Base-by-base conservation (phyloP, 2,113 vertebrate genomes). In the Lycocorax pyrrhopterus region DNA sequence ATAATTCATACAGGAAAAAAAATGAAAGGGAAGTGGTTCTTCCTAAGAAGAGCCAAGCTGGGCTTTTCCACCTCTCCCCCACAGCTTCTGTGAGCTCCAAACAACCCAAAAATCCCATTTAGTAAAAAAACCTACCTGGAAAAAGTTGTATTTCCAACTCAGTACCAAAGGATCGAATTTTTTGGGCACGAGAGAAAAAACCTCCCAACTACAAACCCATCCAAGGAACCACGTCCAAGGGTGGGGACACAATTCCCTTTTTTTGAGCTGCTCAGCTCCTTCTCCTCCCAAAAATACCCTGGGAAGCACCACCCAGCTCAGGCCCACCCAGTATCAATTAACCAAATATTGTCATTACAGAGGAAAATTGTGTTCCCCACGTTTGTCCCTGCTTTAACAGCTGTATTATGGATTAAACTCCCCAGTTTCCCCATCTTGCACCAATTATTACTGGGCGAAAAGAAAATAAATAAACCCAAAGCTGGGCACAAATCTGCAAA, bases 1-100 rank as follows among this genome's bases (percentile, higher is more conserved):
- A 7, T 3, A 0, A 7, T 60, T 72, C 9, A 55, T 20, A 12
- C 27, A 17, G 27, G 12, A 13, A 47, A 29, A 4, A 25, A 37
- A n/a, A 13, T 12, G 10, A 72, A 91, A 62, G 9, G 51, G 68
- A 93, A 89, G 43, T 19, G 43, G 27, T 46, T 80, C 26, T 64
- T 27, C 14, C 49, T 1, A 3, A 53, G 29, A 26, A 22, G 5
- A 4, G 17, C n/a, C 26, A 3, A n/a, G 47, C 9, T 5, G 55
- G 20, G 73, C 55, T 87, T 44, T 86, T 29, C 47, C 39, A 76
- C 22, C 49, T 37, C 33, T 55, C 18, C 53, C 53, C 46, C 33
- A 1, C 74, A 33, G 30, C 39, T 41, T 47, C 52, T 8, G 0
- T 0, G 0, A 69, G 51, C 43, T 66, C 63, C 60, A 13, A 64